phyloP scores from a whole-genome alignment of 1,140 invertebrate species.

The Octopus bimaculoides region DNA sequence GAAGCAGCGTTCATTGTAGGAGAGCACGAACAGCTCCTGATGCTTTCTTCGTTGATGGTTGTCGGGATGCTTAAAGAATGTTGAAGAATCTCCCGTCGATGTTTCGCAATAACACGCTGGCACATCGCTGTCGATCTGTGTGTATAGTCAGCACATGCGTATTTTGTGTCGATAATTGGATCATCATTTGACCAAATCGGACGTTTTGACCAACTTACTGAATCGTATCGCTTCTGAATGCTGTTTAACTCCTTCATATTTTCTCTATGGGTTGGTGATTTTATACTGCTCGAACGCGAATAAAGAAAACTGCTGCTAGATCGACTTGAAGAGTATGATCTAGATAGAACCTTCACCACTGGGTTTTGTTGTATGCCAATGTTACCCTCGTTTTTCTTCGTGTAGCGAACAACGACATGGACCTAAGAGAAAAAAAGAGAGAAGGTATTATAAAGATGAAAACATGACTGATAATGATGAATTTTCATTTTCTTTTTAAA shows the following conservation, averaged over 20 bases:
- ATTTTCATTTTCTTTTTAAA: too few species aligned
- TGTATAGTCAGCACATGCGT: not conserved
- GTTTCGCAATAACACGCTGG: conserved; percentile 12
- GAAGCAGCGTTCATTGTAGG: not conserved
- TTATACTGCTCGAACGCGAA: conserved; percentile 33
- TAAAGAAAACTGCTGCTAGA: conserved; percentile 29
- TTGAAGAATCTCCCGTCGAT: conserved; percentile 32
- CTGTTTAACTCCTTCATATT: conserved; percentile 10
- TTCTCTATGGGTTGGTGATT: conserved; percentile 11
- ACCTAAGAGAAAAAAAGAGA: conserved; percentile 22
- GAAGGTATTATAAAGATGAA: not conserved
- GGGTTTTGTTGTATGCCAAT: conserved; percentile 21
- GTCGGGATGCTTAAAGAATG: conserved; percentile 40
- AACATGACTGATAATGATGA: too few species aligned
- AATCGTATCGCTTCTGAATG: conserved; percentile 17
- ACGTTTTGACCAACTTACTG: conserved; percentile 11
- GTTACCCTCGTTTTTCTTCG: conserved; percentile 17
- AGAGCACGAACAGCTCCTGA: conserved; percentile 12
- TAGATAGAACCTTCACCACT: conserved; percentile 20
- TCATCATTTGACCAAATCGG: conserved; percentile 20
- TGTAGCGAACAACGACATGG: conserved; percentile 19
- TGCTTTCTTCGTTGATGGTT: conserved; percentile 44
- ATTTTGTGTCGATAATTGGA: conserved; percentile 15
- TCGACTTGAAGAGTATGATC: conserved; percentile 12
- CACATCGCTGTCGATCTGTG: not conserved